Base-by-base conservation (phyloP, 1,140 invertebrate species). In the Pinna nobilis region DNA sequence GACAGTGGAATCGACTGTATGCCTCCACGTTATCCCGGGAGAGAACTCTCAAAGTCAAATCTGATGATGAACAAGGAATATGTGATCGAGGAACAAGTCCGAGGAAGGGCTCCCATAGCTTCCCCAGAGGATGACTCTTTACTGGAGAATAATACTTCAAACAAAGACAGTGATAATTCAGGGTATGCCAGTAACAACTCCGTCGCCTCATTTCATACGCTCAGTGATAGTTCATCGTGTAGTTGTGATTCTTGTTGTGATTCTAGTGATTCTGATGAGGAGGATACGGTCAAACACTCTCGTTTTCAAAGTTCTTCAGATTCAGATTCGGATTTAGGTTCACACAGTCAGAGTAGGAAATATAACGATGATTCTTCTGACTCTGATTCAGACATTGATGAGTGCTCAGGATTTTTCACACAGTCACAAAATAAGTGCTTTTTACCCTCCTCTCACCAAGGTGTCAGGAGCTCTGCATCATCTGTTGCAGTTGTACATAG, bases 1-100 rank as follows among this genome's bases (percentile, higher is more conserved):
- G 73, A 75, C 44, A 75, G 73, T 60, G 73, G 73, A 20, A 47
- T 74, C 3, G 72, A 68, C n/a, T 74, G 57, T 63, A 35, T 41
- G 18, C 32, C 68, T 25, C 51, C 35, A 11, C 37, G 33, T 37
- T 50, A 32, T 11, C 37, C 53, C 32, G 33, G 53, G n/a, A n/a
- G n/a, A n/a, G n/a, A n/a, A n/a, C n/a, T n/a, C 30, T 23, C 33
- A 15, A 69, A 59, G 39, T 44, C 51, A 20, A 37, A 28, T 7
- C 20, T 39, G 18, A 28, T 35, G 68, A 49, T 39, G 6, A 20
- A 51, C 20, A 61, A 15, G 30, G 33, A 25, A 2, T 18, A 51
- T 18, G 68, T 37, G 20, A 70, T 61, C 33, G 18, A 13, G 2
- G 32, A 61, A 35, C 30, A 39, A 35, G 30, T 37, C 47, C 20